Evolutionary conservation across 1,140 invertebrate genomes (phyloP).

Genomic region (Plectrocnemia conspersa): DNA sequence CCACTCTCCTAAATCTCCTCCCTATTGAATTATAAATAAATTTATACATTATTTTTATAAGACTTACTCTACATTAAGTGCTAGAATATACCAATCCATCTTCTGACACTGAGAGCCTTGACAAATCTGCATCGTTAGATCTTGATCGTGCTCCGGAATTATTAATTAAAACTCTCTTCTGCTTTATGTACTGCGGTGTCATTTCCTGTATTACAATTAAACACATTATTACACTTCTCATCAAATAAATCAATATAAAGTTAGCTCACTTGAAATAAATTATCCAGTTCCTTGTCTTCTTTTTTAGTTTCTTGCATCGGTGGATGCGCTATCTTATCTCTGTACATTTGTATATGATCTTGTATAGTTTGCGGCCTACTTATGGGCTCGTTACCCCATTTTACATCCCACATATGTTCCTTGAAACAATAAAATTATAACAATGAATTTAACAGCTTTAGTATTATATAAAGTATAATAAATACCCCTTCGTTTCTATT

Average conservation of each 20-base stretch:
- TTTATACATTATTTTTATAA: background rate
- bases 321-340: conserved; percentile 29
- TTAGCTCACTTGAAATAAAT: conserved; percentile 29
- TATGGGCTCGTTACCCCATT: conserved; percentile 27
- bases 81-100: conserved; percentile 16
- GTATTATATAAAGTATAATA: conserved; percentile 8
- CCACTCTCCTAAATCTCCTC: conserved; percentile 33
- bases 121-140: conserved; percentile 26
- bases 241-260: background rate
- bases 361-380: conserved; percentile 32
- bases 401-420: conserved; percentile 27
- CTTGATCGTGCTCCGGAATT: conserved; percentile 12
- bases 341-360: conserved; percentile 35
- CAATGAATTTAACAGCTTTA: background rate
- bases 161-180: conserved; percentile 31
- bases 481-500: conserved; percentile 25
- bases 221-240: too few relatives aligned
- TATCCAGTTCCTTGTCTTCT: conserved; percentile 27
- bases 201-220: conserved; percentile 30
- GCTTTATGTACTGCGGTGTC: conserved; percentile 33
- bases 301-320: conserved; percentile 20
- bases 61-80: background rate
- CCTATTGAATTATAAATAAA: conserved; percentile 10
- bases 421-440: background rate
- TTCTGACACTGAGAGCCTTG: conserved; percentile 28